A percentile compares a stretch with the other conserved stretches of the same genome.
phyloP scores from a whole-genome alignment of 2,888 invertebrate genomes.

The Phanerotoma sp. region DNA sequence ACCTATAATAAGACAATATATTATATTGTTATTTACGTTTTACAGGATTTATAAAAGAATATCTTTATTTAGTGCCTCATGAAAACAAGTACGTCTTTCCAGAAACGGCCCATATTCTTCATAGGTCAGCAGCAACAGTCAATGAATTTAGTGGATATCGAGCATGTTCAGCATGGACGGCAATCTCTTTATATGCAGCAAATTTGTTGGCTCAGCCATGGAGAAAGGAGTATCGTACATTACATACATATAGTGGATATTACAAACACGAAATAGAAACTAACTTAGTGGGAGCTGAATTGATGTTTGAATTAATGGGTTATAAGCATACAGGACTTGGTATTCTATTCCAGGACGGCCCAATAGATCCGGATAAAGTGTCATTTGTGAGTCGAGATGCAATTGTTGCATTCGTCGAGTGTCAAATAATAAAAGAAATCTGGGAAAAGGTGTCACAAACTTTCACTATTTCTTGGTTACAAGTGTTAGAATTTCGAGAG shows the following conservation, averaged over 20 bases:
- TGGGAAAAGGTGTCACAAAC: conserved; percentile 69
- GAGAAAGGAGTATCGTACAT: conserved; percentile 80
- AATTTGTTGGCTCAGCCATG: conserved; percentile 86
- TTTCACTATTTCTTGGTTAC: conserved; percentile 65
- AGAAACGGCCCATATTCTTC: conserved; percentile 75
- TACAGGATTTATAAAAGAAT: conserved; percentile 75
- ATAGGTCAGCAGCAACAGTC: conserved; percentile 69
- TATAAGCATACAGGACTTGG: conserved; percentile 67
- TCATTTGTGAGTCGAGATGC: conserved; percentile 80
- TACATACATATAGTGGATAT: conserved; percentile 83
- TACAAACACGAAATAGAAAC: conserved; percentile 85
- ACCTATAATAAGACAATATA: too few species aligned
- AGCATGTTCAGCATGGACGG: conserved; percentile 81
- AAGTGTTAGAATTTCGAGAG: conserved; percentile 67
- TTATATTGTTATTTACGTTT: too few species aligned
- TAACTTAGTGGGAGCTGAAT: conserved; percentile 75
- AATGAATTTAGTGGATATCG: conserved; percentile 79
- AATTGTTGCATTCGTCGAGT: conserved; percentile 83
- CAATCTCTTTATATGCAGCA: conserved; percentile 81
- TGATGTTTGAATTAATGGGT: conserved; percentile 80
- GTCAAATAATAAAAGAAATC: conserved; percentile 79
- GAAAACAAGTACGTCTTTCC: conserved; percentile 76
- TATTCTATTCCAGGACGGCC: conserved; percentile 67
- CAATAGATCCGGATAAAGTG: conserved; percentile 80
- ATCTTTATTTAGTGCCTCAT: conserved; percentile 75